Evolutionary conservation across 2,888 invertebrate genomes (phyloP), one percentile per base, ranked within the genome.

Genomic region (Gastracanthus pulcherrimus): DNA sequence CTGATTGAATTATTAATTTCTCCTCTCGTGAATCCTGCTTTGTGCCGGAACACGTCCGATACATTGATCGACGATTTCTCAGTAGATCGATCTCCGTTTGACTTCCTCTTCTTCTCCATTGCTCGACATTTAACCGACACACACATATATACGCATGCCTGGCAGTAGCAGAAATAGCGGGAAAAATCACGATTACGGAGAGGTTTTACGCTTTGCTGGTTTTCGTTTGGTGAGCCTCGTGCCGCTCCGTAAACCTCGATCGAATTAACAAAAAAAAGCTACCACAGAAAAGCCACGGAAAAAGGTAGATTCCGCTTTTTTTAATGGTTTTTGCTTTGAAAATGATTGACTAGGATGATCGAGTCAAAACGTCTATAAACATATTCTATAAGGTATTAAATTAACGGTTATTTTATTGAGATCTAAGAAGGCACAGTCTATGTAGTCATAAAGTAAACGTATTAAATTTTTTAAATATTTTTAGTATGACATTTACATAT

Each of bases 191-290:
- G 41, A 77, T 77, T 70, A 58, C 58, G 16, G 36, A 34, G 38
- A 34, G 67, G 55, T 70, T 70, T 70, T 29, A 70, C 62, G 60
- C 60, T 70, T 77, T 62, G 23, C 60, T 11, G 58, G 45, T 36
- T 60, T 70, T 76, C 36, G 69, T 45, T 69, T 76, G 36, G n/a
- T 6, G 26, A 36, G 66, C 11, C 13, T 31, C 60, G 34, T 60
- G 60, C 72, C n/a, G 72, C 19, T 62, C 70, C 70, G 60, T 62
- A 70, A 77, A 71, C 71, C 77, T 71, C 70, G 19, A 70, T 77
- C 36, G 62, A 71, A 77, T 77, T 71, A 76, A 60, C 55, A 36
- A 76, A 41, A 69, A 69, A 41, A 62, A 19, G 36, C 23, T 4
- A 13, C 31, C 19, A 26, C 26, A 29, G 26, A 77, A 48, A 45